These are phyloP conservation scores for Buceros bicornis DNA, from an alignment of 2,797 vertebrate species.

Conservation along the genomic window DNA sequence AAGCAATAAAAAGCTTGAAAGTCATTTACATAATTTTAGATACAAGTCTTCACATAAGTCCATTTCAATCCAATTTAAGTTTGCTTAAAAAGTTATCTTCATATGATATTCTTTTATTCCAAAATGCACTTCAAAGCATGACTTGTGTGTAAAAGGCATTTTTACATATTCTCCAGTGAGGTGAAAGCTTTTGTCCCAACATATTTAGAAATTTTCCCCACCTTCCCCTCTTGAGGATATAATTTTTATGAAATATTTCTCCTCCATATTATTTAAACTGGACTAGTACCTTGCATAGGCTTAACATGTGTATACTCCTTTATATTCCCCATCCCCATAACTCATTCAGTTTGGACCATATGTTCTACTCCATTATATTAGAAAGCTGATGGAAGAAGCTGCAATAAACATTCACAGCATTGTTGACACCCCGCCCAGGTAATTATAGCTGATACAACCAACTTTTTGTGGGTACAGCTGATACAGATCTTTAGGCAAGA, in stretches of 20 bases:
- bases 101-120: neutral
- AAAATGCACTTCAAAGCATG: neutral
- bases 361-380: neutral
- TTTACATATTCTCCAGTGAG: neutral
- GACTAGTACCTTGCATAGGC: accelerated
- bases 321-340: neutral
- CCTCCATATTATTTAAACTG: neutral
- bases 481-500: neutral
- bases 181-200: neutral
- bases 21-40: neutral
- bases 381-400: neutral
- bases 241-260: neutral
- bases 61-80: neutral
- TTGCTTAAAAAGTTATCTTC: neutral
- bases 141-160: neutral
- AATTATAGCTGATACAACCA: neutral
- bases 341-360: neutral
- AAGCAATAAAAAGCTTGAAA: neutral
- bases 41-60: neutral
- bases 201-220: neutral
- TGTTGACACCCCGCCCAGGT: neutral
- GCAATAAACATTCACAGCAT: neutral
- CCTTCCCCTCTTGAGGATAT: neutral
- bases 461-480: neutral
- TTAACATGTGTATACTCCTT: neutral